A percentile compares a stretch with the other conserved stretches of the same genome.
These are phyloP conservation scores for Poicephalus meyeri DNA, from an alignment of 2,113 vertebrate genomes.

Conservation along the genomic window DNA sequence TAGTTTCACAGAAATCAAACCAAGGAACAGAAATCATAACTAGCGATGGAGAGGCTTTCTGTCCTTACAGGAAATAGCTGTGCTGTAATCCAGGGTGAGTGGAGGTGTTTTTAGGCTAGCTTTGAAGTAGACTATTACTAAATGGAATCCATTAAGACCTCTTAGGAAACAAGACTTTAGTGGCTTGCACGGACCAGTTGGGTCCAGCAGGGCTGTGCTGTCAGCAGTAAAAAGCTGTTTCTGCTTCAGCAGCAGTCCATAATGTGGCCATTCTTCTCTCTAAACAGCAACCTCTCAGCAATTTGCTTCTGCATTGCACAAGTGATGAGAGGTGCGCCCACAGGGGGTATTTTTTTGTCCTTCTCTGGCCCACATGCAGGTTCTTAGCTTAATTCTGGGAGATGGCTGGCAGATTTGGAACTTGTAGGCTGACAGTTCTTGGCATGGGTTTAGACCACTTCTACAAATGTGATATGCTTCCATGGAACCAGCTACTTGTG, in stretches of 20 bases:
- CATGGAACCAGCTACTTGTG: background rate
- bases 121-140: background rate
- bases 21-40: background rate
- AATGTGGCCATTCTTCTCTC: accelerated
- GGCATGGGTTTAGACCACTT: background rate
- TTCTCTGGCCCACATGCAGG: background rate
- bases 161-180: background rate
- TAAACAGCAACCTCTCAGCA: background rate
- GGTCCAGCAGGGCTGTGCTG: accelerated
- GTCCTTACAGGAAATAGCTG: background rate
- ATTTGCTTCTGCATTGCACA: background rate
- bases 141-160: background rate
- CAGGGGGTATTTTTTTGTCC: background rate
- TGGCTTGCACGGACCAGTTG: accelerated
- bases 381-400: background rate
- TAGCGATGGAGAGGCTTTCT: background rate
- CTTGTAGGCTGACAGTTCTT: background rate
- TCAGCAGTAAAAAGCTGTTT: background rate
- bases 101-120: background rate
- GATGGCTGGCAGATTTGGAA: background rate
- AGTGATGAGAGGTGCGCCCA: background rate
- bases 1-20: background rate
- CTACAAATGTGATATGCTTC: background rate
- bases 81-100: background rate
- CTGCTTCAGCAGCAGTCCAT: background rate